Evolutionary conservation across 37 sponge, comb jelly and placozoan genomes (phyloP).

Genomic region (Aphrocallistes beatrix): DNA sequence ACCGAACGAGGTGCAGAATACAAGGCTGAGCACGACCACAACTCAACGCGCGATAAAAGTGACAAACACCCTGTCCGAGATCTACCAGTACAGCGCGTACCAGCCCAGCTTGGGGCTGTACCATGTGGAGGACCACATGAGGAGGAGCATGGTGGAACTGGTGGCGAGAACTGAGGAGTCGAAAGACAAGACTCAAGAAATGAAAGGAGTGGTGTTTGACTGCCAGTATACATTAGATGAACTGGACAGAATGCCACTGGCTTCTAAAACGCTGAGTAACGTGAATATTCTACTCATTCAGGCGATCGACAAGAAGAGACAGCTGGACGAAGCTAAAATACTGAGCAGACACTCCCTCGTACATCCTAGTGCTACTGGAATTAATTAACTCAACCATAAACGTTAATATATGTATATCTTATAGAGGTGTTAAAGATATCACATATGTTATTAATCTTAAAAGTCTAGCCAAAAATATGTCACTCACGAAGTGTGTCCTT

Average conservation of each 20-base stretch:
- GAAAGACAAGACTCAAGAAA: background rate
- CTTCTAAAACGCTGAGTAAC: background rate
- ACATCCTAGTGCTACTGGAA: background rate
- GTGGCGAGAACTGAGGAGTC: background rate
- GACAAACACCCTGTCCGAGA: background rate
- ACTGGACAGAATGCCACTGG: background rate
- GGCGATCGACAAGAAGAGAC: background rate
- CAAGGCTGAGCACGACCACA: background rate
- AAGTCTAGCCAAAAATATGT: no score
- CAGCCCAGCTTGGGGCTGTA: conserved; percentile 4
- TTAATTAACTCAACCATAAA: background rate
- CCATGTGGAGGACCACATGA: background rate
- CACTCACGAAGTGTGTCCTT: no score
- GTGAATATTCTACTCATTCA: background rate
- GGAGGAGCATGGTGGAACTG: background rate
- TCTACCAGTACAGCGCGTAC: conserved; percentile 6
- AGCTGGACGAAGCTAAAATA: background rate
- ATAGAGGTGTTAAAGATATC: no score
- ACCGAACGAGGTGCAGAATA: background rate
- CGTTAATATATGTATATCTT: no score
- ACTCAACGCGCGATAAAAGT: background rate
- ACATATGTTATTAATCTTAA: no score
- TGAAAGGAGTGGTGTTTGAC: background rate
- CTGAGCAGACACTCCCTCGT: background rate
- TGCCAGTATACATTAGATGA: background rate